phyloP scores from a whole-genome alignment of 2,888 invertebrate genomes.

The Synergus japonicus region DNA sequence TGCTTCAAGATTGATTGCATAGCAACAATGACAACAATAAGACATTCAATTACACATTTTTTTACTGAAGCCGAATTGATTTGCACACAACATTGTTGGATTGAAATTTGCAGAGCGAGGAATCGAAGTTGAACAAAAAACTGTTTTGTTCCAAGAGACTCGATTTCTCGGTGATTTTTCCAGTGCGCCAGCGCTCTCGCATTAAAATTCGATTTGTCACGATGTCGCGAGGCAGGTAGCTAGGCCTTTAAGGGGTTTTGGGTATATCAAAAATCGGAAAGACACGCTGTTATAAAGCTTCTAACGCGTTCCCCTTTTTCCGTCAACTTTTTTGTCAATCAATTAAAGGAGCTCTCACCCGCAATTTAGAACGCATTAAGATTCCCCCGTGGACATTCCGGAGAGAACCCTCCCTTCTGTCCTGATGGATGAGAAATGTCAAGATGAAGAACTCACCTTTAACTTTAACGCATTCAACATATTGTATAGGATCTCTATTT shows the following conservation, averaged over 20 bases:
- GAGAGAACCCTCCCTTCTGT: conserved; percentile 4
- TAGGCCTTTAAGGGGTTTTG: background rate
- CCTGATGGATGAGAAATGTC: conserved; percentile 22
- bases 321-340: conserved; percentile 48
- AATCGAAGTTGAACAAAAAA: conserved; percentile 7
- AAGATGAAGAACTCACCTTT: background rate
- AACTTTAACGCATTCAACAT: background rate
- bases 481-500: background rate
- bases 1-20: background rate
- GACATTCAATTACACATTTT: conserved; percentile 13
- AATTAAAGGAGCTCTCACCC: conserved; percentile 48
- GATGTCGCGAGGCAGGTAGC: conserved; percentile 37
- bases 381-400: conserved; percentile 37
- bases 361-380: conserved; percentile 53
- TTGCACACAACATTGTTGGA: conserved; percentile 13
- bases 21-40: background rate
- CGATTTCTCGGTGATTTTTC: conserved; percentile 23
- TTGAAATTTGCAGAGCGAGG: conserved; percentile 18
- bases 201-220: conserved; percentile 41
- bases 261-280: conserved; percentile 16
- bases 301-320: conserved; percentile 7
- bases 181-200: conserved; percentile 23
- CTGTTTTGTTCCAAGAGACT: conserved; percentile 25
- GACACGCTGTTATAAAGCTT: conserved; percentile 27
- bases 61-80: background rate